phyloP scores from a whole-genome alignment of 2,888 invertebrate genomes.

The Oegoconia quadripuncta region DNA sequence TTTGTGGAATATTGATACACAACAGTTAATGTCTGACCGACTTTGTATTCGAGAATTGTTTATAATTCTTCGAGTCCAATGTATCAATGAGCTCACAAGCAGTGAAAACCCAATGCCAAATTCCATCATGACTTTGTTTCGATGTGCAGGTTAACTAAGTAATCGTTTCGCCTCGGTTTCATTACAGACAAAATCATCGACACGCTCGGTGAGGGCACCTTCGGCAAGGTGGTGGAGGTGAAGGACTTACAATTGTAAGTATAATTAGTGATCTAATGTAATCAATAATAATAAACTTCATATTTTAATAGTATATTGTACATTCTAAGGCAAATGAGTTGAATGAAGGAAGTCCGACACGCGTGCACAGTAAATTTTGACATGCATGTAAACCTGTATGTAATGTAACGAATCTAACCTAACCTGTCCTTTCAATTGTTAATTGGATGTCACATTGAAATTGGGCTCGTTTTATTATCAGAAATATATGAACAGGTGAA shows the following conservation, averaged over 20 bases:
- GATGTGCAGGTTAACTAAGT: conserved; percentile 42
- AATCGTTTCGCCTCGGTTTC: conserved; percentile 72
- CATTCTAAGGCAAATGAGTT: too few species aligned
- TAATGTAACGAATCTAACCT: too few species aligned
- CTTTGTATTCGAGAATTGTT: conserved; percentile 22
- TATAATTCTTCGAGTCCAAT: conserved; percentile 17
- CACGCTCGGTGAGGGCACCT: conserved; percentile 99
- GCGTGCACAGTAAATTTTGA: too few species aligned
- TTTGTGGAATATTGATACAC: conserved; percentile 5
- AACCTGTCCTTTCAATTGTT: too few species aligned
- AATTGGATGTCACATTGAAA: too few species aligned
- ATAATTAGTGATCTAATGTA: conserved; percentile 11
- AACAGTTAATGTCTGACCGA: conserved; percentile 1
- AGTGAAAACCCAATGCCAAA: conserved; percentile 40
- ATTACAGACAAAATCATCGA: conserved; percentile 98
- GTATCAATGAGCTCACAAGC: conserved; percentile 19
- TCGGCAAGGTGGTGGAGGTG: conserved; percentile 99
- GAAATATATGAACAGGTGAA: too few species aligned
- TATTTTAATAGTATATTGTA: too few species aligned
- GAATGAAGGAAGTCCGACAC: too few species aligned
- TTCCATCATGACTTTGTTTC: conserved; percentile 60
- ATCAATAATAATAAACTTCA: too few species aligned
- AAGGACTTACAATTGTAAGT: conserved; percentile 97
- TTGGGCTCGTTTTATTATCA: too few species aligned
- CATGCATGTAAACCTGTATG: too few species aligned